Conservation (phyloP, 2,113 vertebrate genomes). For the Cavia aperea region DNA sequence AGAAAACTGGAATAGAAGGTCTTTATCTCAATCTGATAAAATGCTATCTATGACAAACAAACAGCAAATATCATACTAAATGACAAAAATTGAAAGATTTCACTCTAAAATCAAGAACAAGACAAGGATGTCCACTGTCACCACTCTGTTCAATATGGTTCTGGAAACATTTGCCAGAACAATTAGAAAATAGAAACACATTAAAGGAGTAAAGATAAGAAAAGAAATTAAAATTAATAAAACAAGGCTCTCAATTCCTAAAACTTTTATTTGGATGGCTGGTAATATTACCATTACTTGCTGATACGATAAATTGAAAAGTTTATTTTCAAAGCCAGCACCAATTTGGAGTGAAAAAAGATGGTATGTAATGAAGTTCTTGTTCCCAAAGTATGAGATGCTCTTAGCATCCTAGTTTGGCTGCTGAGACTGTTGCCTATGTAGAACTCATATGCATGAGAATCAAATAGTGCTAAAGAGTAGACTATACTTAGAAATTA, state of each 20-base stretch:
- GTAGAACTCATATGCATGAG: constrained; percentile 5
- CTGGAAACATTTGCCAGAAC: too few relatives aligned
- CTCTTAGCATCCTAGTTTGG: background rate
- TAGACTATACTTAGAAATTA: constrained; percentile 29
- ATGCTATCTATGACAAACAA: too few relatives aligned
- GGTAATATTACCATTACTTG: constrained; percentile 7
- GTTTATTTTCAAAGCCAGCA: background rate
- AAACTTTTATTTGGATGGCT: constrained; percentile 27
- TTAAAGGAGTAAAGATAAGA: too few relatives aligned
- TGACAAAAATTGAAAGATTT: too few relatives aligned
- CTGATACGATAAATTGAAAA: constrained; percentile 1
- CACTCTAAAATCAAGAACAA: too few relatives aligned
- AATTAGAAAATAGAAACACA: too few relatives aligned
- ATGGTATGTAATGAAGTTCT: background rate
- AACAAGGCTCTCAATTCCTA: constrained; percentile 14
- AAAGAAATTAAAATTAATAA: background rate
- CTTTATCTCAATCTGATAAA: too few relatives aligned
- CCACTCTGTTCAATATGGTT: too few relatives aligned
- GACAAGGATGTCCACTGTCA: too few relatives aligned
- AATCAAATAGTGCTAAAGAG: constrained; percentile 5
- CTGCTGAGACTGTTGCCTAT: background rate
- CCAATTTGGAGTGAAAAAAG: background rate
- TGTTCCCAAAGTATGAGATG: background rate
- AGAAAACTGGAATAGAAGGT: too few relatives aligned
- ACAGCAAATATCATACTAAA: too few relatives aligned